Evolutionary conservation across 2,888 invertebrate species (phyloP).

Genomic region (Chrysolina haemoptera): DNA sequence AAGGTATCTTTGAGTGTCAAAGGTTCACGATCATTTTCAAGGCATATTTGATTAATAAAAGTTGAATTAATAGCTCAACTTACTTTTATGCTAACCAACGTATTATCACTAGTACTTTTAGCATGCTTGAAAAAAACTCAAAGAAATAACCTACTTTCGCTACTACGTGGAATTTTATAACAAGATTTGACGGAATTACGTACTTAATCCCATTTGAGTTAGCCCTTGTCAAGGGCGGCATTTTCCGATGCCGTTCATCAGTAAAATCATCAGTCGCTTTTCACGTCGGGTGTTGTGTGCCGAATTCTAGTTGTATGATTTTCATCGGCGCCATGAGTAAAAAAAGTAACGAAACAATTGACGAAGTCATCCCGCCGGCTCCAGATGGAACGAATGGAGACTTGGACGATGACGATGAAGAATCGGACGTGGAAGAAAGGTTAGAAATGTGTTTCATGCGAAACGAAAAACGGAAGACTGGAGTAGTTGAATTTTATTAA

Average conservation of each 20-base stretch:
- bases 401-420: slow-evolving; percentile 21
- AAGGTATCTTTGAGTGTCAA: too few relatives aligned
- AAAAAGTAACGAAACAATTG: background rate
- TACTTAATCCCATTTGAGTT: slow-evolving; percentile 39
- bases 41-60: too few relatives aligned
- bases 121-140: background rate
- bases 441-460: slow-evolving; percentile 20
- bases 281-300: slow-evolving; percentile 2
- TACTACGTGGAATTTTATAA: slow-evolving; percentile 40
- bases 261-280: slow-evolving; percentile 30
- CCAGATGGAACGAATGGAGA: background rate
- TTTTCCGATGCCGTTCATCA: slow-evolving; percentile 32
- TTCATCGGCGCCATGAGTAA: slow-evolving; percentile 15
- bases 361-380: background rate
- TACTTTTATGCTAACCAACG: too few relatives aligned
- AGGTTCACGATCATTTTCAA: too few relatives aligned
- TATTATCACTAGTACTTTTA: background rate
- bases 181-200: slow-evolving; percentile 44
- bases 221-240: slow-evolving; percentile 38
- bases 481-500: too few relatives aligned
- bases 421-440: slow-evolving; percentile 39
- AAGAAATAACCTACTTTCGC: slow-evolving; percentile 31
- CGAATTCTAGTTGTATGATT: background rate
- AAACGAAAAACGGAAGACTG: too few relatives aligned
- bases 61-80: too few relatives aligned